A percentile compares a stretch with the other conserved stretches of the same genome.
phyloP scores from a whole-genome alignment of 2,888 invertebrate genomes.

The Hemicrepidius hirtus region DNA sequence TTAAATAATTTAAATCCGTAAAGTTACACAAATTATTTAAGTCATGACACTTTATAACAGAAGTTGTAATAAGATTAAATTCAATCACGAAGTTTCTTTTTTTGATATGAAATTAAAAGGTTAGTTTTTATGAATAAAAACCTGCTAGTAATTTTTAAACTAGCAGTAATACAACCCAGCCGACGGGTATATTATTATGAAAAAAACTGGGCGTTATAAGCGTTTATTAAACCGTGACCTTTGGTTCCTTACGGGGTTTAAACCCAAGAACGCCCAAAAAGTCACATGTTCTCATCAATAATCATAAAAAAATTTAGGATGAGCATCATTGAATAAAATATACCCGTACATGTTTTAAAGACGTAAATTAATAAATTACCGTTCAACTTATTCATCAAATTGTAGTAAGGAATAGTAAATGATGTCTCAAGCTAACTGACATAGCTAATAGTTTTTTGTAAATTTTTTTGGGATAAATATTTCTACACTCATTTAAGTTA shows the following conservation, averaged over 20 bases:
- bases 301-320: constrained; percentile 13
- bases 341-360: neutral
- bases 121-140: neutral
- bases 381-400: neutral
- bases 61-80: neutral
- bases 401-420: neutral
- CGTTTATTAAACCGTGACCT: constrained; percentile 36
- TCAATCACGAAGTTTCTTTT: neutral
- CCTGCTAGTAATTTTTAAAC: constrained; percentile 11
- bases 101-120: neutral
- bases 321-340: neutral
- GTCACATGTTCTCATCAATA: constrained; percentile 15
- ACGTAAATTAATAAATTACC: neutral
- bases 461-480: no score
- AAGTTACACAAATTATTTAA: neutral
- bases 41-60: neutral
- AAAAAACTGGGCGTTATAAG: constrained; percentile 23
- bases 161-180: constrained; percentile 15
- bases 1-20: constrained; percentile 11
- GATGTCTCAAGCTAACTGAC: neutral
- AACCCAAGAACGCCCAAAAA: constrained; percentile 26
- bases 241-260: constrained; percentile 21
- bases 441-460: neutral
- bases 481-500: no score
- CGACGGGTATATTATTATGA: constrained; percentile 17